Percentiles rank a stretch among this genome's conserved stretches.
Conservation (phyloP, 2,113 vertebrate species). For the Ciconia maguari region DNA sequence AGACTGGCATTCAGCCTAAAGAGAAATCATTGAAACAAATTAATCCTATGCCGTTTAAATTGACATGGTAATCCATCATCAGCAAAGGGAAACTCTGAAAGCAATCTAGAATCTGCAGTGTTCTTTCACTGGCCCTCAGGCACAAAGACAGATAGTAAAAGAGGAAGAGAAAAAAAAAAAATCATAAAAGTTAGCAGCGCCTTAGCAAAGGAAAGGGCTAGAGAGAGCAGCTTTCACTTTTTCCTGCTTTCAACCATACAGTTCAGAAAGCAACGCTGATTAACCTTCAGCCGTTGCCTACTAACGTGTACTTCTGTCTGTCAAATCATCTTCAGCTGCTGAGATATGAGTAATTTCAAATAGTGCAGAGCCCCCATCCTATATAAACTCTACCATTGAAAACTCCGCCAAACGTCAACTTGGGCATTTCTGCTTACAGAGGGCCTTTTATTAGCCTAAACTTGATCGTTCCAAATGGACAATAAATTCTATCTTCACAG, state of each 20-base stretch:
- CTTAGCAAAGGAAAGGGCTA: slow-evolving; percentile 55
- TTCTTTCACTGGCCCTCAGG: slow-evolving; percentile 87
- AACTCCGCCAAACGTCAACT: slow-evolving; percentile 20
- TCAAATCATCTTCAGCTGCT: slow-evolving; percentile 14
- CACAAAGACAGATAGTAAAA: slow-evolving; percentile 80
- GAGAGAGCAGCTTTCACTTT: slow-evolving; percentile 24
- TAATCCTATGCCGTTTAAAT: slow-evolving; percentile 98
- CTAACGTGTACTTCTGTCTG: slow-evolving; percentile 1
- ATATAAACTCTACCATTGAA: slow-evolving; percentile 19
- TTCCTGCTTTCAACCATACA: slow-evolving; percentile 1
- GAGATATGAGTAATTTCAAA: slow-evolving; percentile 12
- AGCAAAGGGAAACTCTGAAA: slow-evolving; percentile 91
- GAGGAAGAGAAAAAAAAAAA: slow-evolving; percentile 18
- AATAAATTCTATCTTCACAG: slow-evolving; percentile 56
- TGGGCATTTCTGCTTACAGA: slow-evolving; percentile 55
- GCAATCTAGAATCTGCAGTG: slow-evolving; percentile 89
- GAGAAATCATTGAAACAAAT: slow-evolving; percentile 99
- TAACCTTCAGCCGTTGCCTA: slow-evolving; percentile 33
- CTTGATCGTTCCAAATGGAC: slow-evolving; percentile 56
- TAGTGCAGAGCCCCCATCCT: neutral
- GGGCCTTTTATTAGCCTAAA: slow-evolving; percentile 58
- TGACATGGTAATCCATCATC: slow-evolving; percentile 98
- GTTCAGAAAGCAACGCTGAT: slow-evolving; percentile 3
- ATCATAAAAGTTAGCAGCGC: slow-evolving; percentile 77
- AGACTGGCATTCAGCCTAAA: slow-evolving; percentile 90